Base-by-base conservation (phyloP, 2,888 invertebrate genomes). In the Aphidius colemani region DNA sequence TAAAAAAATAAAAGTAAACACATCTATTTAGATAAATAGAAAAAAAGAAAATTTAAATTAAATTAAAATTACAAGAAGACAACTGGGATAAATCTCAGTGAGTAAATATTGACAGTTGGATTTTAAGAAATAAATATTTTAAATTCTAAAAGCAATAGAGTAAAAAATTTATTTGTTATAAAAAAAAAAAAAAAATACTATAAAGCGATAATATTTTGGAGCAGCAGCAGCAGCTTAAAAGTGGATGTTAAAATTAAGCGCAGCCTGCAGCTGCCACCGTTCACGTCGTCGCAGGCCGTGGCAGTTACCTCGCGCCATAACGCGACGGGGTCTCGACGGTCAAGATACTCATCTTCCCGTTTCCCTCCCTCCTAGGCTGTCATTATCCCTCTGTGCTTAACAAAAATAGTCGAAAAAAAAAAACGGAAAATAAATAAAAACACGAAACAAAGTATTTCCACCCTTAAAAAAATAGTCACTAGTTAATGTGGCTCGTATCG, bases 211-310 rank as follows among this genome's bases (percentile, higher is more conserved):
- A 45, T 51, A 48, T 66, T 13, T 39, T 50, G 13, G 8, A 39
- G 40, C 18, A 11, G 44, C 30, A n/a, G n/a, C n/a, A n/a, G 13
- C 30, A 30, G 30, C 63, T 61, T 59, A 44, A 59, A 43, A 57
- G 59, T 59, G 56, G 45, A 57, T 64, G 65, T 60, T 66, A 66
- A 59, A 64, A 64, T 55, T 59, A 58, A 56, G 51, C 59, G 62
- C 63, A 63, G 61, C 58, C 58, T 58, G 57, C 61, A 65, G 61
- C 61, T 61, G 61, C 53, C 61, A 61, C 53, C 58, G 48, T 57
- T 57, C 46, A 39, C 57, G 46, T 57, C 57, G 46, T 57, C 57
- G 46, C 48, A 46, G 39, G 18, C 57, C 44, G 10, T 30, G 6
- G 48, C 55, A 41, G 48, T 40, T 61, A 56, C 39, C 60, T 66